These are phyloP conservation scores for Grus americana DNA, from an alignment of 2,113 vertebrate genomes.

Conservation along the genomic window DNA sequence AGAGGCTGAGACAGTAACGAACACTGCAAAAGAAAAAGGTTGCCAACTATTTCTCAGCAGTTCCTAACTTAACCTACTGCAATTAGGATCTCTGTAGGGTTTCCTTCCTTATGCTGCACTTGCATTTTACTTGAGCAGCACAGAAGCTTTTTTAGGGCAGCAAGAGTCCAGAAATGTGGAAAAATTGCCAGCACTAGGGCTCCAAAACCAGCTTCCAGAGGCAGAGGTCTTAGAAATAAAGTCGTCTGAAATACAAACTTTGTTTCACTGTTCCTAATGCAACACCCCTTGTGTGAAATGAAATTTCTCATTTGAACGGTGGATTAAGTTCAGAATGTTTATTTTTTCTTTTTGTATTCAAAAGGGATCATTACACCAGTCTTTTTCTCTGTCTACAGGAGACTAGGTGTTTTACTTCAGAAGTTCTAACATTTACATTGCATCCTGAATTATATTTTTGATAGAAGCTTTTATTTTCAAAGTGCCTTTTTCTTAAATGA, in stretches of 20 bases:
- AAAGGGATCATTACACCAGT: not conserved
- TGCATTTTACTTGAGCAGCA: not conserved
- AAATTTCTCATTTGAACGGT: not conserved
- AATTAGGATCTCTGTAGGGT: not conserved
- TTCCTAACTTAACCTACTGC: not conserved
- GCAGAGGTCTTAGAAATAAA: not conserved
- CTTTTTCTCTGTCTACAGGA: not conserved
- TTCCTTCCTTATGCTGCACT: not conserved
- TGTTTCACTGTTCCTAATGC: not conserved
- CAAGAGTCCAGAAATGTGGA: not conserved
- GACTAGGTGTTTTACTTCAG: not conserved
- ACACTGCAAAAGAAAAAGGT: not conserved
- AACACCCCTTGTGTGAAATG: not conserved
- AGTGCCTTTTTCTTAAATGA: not conserved
- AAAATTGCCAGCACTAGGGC: not conserved
- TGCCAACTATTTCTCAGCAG: slow-evolving; percentile 4
- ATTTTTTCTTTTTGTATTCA: not conserved
- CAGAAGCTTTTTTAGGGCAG: not conserved
- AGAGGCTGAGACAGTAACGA: not conserved
- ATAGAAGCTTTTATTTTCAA: not conserved
- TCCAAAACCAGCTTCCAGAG: not conserved
- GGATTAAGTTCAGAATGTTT: not conserved
- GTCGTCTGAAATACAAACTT: not conserved
- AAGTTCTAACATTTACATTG: not conserved
- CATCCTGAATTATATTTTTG: not conserved